Percentiles rank a stretch among this genome's conserved stretches.
These are phyloP conservation scores for Drosophila paramelanica DNA, from an alignment of 2,888 invertebrate species.

Conservation along the genomic window DNA sequence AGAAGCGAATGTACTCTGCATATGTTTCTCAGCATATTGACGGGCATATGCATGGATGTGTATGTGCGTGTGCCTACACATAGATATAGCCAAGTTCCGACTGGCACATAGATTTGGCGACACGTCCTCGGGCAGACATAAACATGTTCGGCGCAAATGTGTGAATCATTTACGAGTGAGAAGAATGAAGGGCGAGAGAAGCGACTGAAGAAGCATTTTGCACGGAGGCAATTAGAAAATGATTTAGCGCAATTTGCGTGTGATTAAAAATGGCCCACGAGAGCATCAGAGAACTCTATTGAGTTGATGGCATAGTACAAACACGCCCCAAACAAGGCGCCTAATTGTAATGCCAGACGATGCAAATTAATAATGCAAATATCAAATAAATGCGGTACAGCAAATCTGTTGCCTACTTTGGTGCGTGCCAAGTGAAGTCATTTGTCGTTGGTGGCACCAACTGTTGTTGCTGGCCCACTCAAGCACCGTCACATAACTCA, in stretches of 20 bases:
- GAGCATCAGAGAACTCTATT: slow-evolving; percentile 5
- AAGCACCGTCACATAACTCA: slow-evolving; percentile 62
- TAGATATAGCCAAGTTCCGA: slow-evolving; percentile 14
- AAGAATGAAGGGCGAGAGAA: slow-evolving; percentile 15
- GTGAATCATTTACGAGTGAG: slow-evolving; percentile 54
- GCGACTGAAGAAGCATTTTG: slow-evolving; percentile 23
- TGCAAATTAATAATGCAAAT: slow-evolving; percentile 48
- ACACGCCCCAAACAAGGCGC: not conserved
- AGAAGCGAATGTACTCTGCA: slow-evolving; percentile 5
- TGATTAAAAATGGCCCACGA: slow-evolving; percentile 58
- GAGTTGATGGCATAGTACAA: slow-evolving; percentile 5
- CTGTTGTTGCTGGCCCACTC: slow-evolving; percentile 15
- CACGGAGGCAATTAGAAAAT: slow-evolving; percentile 66
- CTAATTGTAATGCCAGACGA: slow-evolving; percentile 25
- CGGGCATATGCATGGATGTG: slow-evolving; percentile 6
- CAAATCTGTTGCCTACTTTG: slow-evolving; percentile 30
- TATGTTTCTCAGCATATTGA: slow-evolving; percentile 36
- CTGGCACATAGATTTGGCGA: slow-evolving; percentile 49
- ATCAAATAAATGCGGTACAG: slow-evolving; percentile 17
- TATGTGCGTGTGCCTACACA: not conserved
- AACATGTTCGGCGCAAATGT: slow-evolving; percentile 53
- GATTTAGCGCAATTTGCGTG: slow-evolving; percentile 67
- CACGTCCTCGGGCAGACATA: slow-evolving; percentile 53
- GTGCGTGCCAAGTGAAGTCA: slow-evolving; percentile 5
- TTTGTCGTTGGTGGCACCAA: slow-evolving; percentile 4